Base-by-base conservation (phyloP, 2,888 invertebrate species). In the Furcula furcula region DNA sequence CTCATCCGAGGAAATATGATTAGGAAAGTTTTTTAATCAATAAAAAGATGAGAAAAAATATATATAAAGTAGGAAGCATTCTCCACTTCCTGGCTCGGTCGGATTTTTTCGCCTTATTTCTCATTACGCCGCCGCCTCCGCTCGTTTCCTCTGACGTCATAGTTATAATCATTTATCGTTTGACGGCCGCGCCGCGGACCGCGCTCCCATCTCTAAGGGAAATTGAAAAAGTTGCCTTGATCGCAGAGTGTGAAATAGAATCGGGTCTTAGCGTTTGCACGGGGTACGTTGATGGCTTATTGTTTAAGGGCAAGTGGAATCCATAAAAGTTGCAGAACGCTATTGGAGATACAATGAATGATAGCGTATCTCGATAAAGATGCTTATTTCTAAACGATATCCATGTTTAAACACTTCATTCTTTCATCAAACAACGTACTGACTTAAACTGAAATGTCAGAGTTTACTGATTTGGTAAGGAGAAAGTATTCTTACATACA, bases 161-260 rank as follows among this genome's bases (percentile, higher is more conserved):
- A 78, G 75, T 82, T 81, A 77, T 82, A 84, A 86, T 87, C 82
- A 78, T 77, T 83, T 80, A 81, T 62, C 84, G 87, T 87, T 87
- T 86, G 87, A 85, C 76, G 81, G 70, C 69, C 67, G 64, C 58
- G 15, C 64, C 67, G 70, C 71, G 55, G 65, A 57, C 69, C 65
- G 65, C 64, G 69, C 67, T 65, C 58, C 47, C 54, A 56, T 58
- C 74, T 68, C 64, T 67, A 63, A 51, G 66, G 83, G 79, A 79
- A 82, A 83, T 82, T 83, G 80, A 80, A 82, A 83, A 83, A 83
- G 74, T 82, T 81, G 65, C 55, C 55, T 56, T 62, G 73, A 72
- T 75, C 75, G 66, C 54, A 37, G 54, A 59, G 64, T 67, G 66
- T 64, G 69, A 69, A 71, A 69, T 69, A 42, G 63, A 58, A 69